A percentile compares a stretch with the other conserved stretches of the same genome.
These are phyloP conservation scores for Alces alces DNA, from an alignment of 2,113 vertebrate species.

Conservation along the genomic window DNA sequence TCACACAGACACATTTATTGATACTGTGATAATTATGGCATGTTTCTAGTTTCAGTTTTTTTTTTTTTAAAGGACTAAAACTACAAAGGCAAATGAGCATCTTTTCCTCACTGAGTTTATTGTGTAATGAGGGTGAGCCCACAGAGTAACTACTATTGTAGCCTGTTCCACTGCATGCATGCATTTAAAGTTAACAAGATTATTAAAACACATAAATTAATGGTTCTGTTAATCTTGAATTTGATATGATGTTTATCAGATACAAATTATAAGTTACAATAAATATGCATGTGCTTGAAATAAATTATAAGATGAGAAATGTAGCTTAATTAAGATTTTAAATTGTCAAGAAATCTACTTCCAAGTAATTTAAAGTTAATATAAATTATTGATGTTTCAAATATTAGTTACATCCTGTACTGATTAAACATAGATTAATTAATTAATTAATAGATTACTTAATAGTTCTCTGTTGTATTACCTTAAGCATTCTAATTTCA, in stretches of 20 bases:
- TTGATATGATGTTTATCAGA: not conserved
- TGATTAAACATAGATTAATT: not conserved
- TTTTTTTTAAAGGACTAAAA: not conserved
- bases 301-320: not conserved
- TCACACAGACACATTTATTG: not conserved
- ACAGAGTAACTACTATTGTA: not conserved
- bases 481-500: not conserved
- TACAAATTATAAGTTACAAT: not conserved
- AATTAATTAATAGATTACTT: no score
- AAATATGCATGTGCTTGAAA: not conserved
- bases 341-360: not conserved
- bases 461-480: not conserved
- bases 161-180: not conserved
- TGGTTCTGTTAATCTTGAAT: not conserved
- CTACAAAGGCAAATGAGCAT: not conserved
- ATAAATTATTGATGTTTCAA: not conserved
- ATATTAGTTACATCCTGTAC: not conserved
- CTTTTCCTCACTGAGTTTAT: not conserved
- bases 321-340: not conserved
- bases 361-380: not conserved
- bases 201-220: not conserved
- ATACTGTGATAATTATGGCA: not conserved
- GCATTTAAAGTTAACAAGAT: not conserved
- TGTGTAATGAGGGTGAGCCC: not conserved
- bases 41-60: not conserved